Conservation (phyloP, 2,797 vertebrate species). For the Malurus leucopterus region DNA sequence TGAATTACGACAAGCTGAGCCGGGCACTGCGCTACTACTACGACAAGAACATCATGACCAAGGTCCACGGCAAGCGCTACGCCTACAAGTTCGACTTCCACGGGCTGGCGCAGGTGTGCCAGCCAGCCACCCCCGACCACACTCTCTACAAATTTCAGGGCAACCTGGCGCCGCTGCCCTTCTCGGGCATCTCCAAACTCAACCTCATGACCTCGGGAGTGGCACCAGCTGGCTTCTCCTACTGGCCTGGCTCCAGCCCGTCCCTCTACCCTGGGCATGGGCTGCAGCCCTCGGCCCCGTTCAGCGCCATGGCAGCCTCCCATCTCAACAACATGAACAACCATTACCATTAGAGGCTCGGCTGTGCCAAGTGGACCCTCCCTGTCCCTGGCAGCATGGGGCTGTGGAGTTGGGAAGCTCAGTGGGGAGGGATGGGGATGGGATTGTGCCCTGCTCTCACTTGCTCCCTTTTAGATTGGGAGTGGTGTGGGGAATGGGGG, state of each 20-base stretch:
- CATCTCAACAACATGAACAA: conserved; percentile 85
- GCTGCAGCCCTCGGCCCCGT: conserved; percentile 80
- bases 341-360: conserved; percentile 85
- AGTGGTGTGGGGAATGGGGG: background rate
- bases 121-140: conserved; percentile 82
- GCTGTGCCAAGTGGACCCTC: background rate
- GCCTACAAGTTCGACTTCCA: conserved; percentile 98
- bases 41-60: conserved; percentile 99
- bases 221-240: conserved; percentile 89
- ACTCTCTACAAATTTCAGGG: conserved; percentile 93
- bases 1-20: conserved; percentile 99
- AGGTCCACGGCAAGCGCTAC: conserved; percentile 96
- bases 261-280: conserved; percentile 88
- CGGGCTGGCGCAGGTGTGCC: conserved; percentile 92
- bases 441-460: background rate
- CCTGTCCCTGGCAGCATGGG: background rate
- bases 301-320: conserved; percentile 85
- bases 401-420: background rate
- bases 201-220: conserved; percentile 90
- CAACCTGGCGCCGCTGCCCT: conserved; percentile 89
- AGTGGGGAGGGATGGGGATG: background rate
- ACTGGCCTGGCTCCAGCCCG: conserved; percentile 88
- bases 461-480: background rate
- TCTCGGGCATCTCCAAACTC: conserved; percentile 94
- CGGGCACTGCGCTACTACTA: conserved; percentile 97